Evolutionary conservation across 2,797 vertebrate genomes (phyloP), one percentile per base, ranked within the genome.

Genomic region (Sebastes kiyomatsui): DNA sequence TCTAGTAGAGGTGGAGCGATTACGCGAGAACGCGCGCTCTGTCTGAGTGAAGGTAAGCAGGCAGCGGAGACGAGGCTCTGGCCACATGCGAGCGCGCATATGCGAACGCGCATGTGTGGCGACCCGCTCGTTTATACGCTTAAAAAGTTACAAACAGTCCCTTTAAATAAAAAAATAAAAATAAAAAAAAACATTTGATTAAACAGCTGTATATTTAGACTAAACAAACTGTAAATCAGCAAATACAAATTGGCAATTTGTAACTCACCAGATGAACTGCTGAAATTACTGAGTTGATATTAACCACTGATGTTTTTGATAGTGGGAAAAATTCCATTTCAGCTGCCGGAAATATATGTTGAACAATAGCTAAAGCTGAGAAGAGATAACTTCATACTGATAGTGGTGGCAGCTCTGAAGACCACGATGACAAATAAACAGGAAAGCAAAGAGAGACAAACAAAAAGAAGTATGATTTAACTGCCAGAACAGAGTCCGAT

Each of bases 401-500:
- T 46, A 67, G 73, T 67, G 79, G 62, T 72, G 79, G 65, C 72
- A 90, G 67, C 70, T 79, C 75, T 78, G 67, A 68, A 80, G 75
- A 87, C 68, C 67, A 72, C 11, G 65, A 81, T 59, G 68, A 85
- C 35, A 73, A 72, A 58, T 65, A 69, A 68, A 79, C 35, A 11
- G 25, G 22, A 85, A 81, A 77, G 49, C 46, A 60, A 60, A 70
- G 59, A 76, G 7, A 64, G 55, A 83, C 9, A 73, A 46, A 82
- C 59, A 62, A 56, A 80, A 56, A 80, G 52, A 81, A 46, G 58
- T 73, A 58, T 62, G 42, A 55, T 78, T 77, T 61, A 86, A 86
- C 82, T 75, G 81, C 76, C 79, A 80, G 75, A 86, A 72, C 78
- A 79, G 49, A 75, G 77, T 92, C 88, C 84, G 79, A 72, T 93